A percentile compares a stretch with the other conserved stretches of the same genome.
These are phyloP conservation scores for Clarias platycephalus DNA, from an alignment of 2,797 vertebrate genomes.

Conservation along the genomic window DNA sequence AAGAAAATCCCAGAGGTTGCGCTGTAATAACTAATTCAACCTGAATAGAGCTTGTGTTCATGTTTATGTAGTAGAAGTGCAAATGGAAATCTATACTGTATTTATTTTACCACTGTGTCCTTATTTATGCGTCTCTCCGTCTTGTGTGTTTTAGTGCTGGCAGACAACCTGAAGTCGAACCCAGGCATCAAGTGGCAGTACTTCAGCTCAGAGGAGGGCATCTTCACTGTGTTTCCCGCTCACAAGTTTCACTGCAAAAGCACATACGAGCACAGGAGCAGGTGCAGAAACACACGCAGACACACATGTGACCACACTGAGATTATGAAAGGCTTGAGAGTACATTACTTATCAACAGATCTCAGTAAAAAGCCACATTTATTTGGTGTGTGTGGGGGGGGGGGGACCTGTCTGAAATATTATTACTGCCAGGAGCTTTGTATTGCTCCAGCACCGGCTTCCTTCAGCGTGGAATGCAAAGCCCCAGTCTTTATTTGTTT, in stretches of 20 bases:
- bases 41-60: background rate
- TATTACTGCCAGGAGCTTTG: background rate
- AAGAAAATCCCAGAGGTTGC: background rate
- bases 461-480: background rate
- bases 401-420: background rate
- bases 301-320: background rate
- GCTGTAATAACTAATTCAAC: background rate
- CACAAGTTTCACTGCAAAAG: conserved; percentile 98
- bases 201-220: conserved; percentile 98
- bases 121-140: background rate
- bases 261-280: conserved; percentile 94
- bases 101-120: background rate
- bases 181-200: conserved; percentile 99
- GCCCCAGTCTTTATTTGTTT: conserved; percentile 25
- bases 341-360: conserved; percentile 5
- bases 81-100: background rate
- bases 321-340: background rate
- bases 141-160: conserved; percentile 78
- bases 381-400: background rate
- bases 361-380: background rate
- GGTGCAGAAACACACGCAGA: conserved; percentile 70
- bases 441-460: background rate
- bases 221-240: conserved; percentile 97
- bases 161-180: conserved; percentile 98
- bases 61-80: background rate